These are phyloP conservation scores for Phenganax stokvisi DNA, from an alignment of 92 coral and sea anemone species.

Conservation along the genomic window DNA sequence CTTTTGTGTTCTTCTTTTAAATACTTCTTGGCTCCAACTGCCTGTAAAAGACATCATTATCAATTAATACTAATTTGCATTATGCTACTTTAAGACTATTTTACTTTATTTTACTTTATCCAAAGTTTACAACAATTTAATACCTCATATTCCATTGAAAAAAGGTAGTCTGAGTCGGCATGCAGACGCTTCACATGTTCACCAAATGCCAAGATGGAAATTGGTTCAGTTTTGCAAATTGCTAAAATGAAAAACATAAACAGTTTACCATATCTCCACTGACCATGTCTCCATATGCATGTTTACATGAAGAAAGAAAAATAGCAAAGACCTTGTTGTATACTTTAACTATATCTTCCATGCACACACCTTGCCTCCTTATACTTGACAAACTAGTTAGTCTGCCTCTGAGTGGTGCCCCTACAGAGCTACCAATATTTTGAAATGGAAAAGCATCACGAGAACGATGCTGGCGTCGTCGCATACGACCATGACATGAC, in stretches of 20 bases:
- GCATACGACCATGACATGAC: not conserved
- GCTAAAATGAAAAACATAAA: not conserved
- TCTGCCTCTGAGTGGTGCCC: not conserved
- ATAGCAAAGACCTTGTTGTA: not conserved
- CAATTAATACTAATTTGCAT: not conserved
- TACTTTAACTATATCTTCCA: not conserved
- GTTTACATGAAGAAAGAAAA: not conserved
- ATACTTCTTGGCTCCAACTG: conserved; percentile 27
- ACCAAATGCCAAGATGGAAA: conserved; percentile 50
- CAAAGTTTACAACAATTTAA: not conserved
- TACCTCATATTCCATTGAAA: conserved; percentile 75
- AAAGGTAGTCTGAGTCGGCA: conserved; percentile 68
- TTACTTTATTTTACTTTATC: not conserved
- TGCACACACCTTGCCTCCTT: conserved; percentile 18
- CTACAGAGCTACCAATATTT: not conserved
- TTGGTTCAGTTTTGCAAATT: conserved; percentile 45
- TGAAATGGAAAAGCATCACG: not conserved
- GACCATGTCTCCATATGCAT: not conserved
- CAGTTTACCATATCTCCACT: too few species aligned
- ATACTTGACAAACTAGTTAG: conserved; percentile 31
- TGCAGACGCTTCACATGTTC: conserved; percentile 56
- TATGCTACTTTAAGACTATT: not conserved
- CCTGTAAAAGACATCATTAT: conserved; percentile 5
- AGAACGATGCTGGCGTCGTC: not conserved
- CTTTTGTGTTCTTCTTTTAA: conserved; percentile 43